phyloP scores from a whole-genome alignment of 2,888 invertebrate species.

The Microlaimidae sp. region DNA sequence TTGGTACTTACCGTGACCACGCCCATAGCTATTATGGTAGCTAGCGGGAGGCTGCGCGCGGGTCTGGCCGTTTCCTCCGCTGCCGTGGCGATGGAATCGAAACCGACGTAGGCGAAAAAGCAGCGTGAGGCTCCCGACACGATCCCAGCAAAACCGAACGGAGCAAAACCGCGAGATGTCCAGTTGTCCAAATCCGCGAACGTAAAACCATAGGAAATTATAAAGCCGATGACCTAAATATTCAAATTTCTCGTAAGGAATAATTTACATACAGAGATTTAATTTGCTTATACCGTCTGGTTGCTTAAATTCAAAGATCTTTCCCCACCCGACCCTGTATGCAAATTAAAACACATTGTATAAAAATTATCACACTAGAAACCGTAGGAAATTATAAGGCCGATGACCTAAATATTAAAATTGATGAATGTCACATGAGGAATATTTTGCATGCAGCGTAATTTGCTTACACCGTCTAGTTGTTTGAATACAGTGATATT shows the following conservation, averaged over 20 bases:
- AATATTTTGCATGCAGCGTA: too few relatives aligned
- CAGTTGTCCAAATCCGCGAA: conserved; percentile 66
- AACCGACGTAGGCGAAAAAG: conserved; percentile 39
- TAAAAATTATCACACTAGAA: conserved; percentile 65
- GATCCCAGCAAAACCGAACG: conserved; percentile 38
- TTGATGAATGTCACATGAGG: too few relatives aligned
- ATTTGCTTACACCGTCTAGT: too few relatives aligned
- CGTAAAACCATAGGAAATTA: conserved; percentile 53
- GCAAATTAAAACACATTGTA: too few relatives aligned
- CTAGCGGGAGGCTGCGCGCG: conserved; percentile 26
- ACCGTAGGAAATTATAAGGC: conserved; percentile 46
- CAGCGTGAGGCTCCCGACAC: conserved; percentile 38
- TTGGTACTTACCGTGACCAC: not conserved
- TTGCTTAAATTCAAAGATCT: too few relatives aligned
- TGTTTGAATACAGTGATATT: too few relatives aligned
- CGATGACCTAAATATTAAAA: conserved; percentile 37
- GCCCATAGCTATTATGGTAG: conserved; percentile 19
- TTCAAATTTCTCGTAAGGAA: too few relatives aligned
- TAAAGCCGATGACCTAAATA: conserved; percentile 35
- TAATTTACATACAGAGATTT: too few relatives aligned
- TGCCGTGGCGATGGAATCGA: conserved; percentile 39
- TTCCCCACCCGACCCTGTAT: too few relatives aligned
- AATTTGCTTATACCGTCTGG: too few relatives aligned
- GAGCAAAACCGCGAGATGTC: conserved; percentile 43
- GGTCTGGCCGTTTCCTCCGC: conserved; percentile 34